A percentile compares a stretch with the other conserved stretches of the same genome.
Evolutionary conservation across 2,797 vertebrate genomes (phyloP).

Genomic region (Macroramphosus scolopax): DNA sequence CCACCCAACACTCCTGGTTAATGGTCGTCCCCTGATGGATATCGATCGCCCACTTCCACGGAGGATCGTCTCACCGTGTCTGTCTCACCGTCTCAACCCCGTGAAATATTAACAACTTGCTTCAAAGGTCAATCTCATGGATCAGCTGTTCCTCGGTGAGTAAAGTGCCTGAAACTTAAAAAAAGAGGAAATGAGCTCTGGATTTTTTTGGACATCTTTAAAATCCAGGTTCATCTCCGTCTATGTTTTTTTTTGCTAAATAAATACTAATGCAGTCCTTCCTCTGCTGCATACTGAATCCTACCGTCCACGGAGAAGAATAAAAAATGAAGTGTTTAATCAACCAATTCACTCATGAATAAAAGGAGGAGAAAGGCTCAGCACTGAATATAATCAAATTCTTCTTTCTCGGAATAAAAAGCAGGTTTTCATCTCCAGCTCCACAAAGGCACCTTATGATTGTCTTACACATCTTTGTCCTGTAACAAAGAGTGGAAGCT

Average conservation of each 20-base stretch:
- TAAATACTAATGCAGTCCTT: too few species aligned
- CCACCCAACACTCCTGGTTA: constrained; percentile 19
- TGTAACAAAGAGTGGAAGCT: constrained; percentile 2
- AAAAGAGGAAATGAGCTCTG: not conserved
- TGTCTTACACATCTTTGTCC: constrained; percentile 15
- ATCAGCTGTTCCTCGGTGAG: constrained; percentile 16
- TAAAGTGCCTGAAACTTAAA: constrained; percentile 16
- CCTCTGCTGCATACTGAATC: not conserved
- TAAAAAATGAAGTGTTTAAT: constrained; percentile 17
- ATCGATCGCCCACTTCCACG: constrained; percentile 49
- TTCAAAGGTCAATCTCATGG: constrained; percentile 26
- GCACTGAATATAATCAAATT: not conserved
- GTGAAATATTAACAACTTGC: constrained; percentile 58
- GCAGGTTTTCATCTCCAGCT: constrained; percentile 6
- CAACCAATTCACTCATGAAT: constrained; percentile 7
- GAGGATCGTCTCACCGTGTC: constrained; percentile 26
- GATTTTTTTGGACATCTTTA: constrained; percentile 10
- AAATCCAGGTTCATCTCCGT: constrained; percentile 8
- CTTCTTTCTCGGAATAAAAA: too few species aligned
- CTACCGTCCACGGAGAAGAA: constrained; percentile 7
- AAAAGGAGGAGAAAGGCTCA: not conserved
- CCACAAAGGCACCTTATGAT: constrained; percentile 11
- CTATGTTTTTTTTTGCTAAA: too few species aligned
- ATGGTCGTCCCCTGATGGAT: constrained; percentile 44
- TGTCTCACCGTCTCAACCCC: constrained; percentile 19